A percentile compares a stretch with the other conserved stretches of the same genome.
Evolutionary conservation across 2,888 invertebrate genomes (phyloP).

Genomic region (Acleris sparsana): DNA sequence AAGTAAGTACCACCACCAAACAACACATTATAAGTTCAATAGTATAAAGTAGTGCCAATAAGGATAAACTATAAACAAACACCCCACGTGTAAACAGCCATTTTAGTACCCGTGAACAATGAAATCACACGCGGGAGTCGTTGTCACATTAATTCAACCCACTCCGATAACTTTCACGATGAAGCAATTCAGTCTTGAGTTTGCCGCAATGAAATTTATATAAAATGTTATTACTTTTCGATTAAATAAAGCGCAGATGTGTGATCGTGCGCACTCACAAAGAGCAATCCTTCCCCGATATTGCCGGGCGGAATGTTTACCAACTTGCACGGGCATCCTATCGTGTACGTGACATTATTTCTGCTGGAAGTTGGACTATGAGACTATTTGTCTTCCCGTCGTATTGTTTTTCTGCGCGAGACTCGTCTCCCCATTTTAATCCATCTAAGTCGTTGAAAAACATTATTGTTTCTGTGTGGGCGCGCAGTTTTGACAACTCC

Average conservation of each 20-base stretch:
- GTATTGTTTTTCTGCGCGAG: conserved; percentile 30
- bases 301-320: conserved; percentile 14
- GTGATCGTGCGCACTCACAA: conserved; percentile 15
- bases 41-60: conserved; percentile 20
- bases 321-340: conserved; percentile 8
- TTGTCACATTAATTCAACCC: conserved; percentile 32
- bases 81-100: conserved; percentile 26
- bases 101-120: conserved; percentile 27
- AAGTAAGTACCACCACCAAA: neutral
- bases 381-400: conserved; percentile 31
- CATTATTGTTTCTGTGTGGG: conserved; percentile 39
- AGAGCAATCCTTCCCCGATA: conserved; percentile 10
- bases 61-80: conserved; percentile 23
- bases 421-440: conserved; percentile 32
- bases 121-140: conserved; percentile 23
- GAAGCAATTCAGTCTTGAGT: conserved; percentile 22
- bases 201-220: conserved; percentile 12
- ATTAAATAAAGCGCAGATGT: conserved; percentile 13
- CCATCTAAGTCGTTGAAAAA: conserved; percentile 34
- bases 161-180: conserved; percentile 32
- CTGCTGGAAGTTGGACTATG: conserved; percentile 27
- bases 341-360: conserved; percentile 28
- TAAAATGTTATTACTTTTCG: conserved; percentile 7
- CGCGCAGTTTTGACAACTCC: conserved; percentile 52
- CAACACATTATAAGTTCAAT: conserved; percentile 5